phyloP scores from a whole-genome alignment of 2,797 vertebrate species.

The Garrulus glandarius region DNA sequence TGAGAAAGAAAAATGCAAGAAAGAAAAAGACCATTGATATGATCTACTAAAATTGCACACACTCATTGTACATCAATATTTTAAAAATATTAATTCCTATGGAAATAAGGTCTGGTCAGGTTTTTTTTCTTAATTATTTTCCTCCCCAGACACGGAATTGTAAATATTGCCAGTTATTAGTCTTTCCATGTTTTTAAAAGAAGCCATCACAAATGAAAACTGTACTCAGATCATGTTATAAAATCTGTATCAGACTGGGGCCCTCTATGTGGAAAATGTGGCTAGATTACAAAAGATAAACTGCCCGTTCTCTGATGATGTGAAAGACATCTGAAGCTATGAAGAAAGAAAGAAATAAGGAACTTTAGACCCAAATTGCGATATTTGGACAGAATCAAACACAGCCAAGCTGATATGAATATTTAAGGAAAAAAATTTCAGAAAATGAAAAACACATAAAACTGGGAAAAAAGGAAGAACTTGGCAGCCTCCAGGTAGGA shows the following conservation, averaged over 20 bases:
- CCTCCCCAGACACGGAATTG: fast-evolving
- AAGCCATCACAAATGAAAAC: background rate
- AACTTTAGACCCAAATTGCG: background rate
- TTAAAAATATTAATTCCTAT: background rate
- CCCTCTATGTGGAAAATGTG: background rate
- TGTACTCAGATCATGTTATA: background rate
- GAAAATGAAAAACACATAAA: background rate
- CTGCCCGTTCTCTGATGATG: background rate
- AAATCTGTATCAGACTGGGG: background rate
- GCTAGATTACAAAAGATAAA: background rate
- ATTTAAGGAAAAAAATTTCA: background rate
- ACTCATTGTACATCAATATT: background rate
- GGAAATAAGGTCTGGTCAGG: background rate
- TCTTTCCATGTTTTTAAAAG: background rate
- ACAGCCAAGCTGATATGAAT: background rate
- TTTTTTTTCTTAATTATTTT: background rate
- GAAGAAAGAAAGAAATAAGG: background rate
- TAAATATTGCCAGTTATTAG: background rate
- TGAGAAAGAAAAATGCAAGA: background rate
- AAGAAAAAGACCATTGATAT: background rate
- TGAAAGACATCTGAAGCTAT: background rate
- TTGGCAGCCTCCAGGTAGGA: background rate
- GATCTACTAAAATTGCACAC: background rate
- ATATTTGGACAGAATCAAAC: background rate
- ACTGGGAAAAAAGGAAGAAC: background rate